These are phyloP conservation scores for Lomographa bimaculata DNA, from an alignment of 2,888 invertebrate genomes.

Conservation along the genomic window DNA sequence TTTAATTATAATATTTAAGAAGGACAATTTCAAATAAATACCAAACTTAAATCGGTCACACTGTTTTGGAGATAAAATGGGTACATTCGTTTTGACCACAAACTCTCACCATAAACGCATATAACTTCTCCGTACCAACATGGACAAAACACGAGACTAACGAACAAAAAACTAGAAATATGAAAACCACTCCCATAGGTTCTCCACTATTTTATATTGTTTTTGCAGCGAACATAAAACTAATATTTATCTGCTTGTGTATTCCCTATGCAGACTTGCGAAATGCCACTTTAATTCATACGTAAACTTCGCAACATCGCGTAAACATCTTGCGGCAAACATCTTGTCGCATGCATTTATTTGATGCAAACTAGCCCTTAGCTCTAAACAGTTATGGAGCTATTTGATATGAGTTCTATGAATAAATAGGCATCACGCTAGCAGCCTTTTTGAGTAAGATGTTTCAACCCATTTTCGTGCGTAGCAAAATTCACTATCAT, in stretches of 20 bases:
- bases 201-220: background rate
- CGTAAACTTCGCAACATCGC: constrained; percentile 17
- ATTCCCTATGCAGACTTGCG: constrained; percentile 2
- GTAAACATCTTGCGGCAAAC: constrained; percentile 27
- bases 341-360: constrained; percentile 40
- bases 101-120: too few species aligned
- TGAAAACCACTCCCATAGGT: too few species aligned
- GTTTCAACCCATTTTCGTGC: too few species aligned
- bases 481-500: too few species aligned
- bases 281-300: constrained; percentile 26
- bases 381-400: constrained; percentile 55
- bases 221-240: background rate
- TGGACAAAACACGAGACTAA: too few species aligned
- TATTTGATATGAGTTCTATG: constrained; percentile 53
- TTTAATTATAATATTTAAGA: too few species aligned
- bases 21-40: too few species aligned
- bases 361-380: constrained; percentile 36
- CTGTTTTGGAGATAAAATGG: too few species aligned
- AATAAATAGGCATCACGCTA: background rate
- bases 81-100: too few species aligned
- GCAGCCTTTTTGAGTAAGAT: constrained; percentile 1
- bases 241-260: constrained; percentile 5
- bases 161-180: too few species aligned
- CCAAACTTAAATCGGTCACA: too few species aligned
- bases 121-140: too few species aligned